These are phyloP conservation scores for Cotesia congregata DNA, from an alignment of 2,888 invertebrate genomes.

Conservation along the genomic window DNA sequence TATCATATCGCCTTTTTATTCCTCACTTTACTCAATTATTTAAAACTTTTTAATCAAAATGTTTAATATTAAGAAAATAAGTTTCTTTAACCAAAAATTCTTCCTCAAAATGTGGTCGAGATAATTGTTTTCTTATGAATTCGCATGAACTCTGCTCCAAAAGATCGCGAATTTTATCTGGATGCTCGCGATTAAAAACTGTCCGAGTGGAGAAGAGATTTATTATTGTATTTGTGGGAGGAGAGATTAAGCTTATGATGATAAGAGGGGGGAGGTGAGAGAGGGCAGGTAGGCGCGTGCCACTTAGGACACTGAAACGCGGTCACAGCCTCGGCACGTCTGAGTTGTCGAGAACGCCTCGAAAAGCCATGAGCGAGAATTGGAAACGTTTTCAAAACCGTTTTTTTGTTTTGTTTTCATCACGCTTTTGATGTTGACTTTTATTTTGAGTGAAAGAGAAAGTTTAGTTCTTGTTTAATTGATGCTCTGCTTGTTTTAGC, in stretches of 20 bases:
- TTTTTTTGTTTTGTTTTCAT: slow-evolving; percentile 9
- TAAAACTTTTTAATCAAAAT: no score
- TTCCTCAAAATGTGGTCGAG: no score
- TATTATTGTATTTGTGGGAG: background rate
- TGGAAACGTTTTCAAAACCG: slow-evolving; percentile 32
- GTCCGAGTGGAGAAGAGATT: background rate
- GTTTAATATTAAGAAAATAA: no score
- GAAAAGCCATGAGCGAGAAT: slow-evolving; percentile 41
- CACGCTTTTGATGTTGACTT: background rate
- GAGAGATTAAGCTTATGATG: background rate
- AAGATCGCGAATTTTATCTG: no score
- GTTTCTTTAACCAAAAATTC: no score
- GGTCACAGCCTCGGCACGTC: slow-evolving; percentile 69
- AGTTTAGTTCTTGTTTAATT: background rate
- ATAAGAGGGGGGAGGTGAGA: slow-evolving; percentile 36
- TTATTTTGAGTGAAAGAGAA: background rate
- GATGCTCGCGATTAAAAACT: no score
- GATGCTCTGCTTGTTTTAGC: no score
- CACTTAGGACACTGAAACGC: slow-evolving; percentile 69
- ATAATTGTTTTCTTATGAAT: no score
- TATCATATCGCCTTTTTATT: slow-evolving; percentile 14
- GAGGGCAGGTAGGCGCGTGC: slow-evolving; percentile 66
- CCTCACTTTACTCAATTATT: background rate
- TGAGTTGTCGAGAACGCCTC: slow-evolving; percentile 51
- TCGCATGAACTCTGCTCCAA: no score